Evolutionary conservation across 2,113 vertebrate species (phyloP).

Genomic region (Cyanoliseus patagonus): DNA sequence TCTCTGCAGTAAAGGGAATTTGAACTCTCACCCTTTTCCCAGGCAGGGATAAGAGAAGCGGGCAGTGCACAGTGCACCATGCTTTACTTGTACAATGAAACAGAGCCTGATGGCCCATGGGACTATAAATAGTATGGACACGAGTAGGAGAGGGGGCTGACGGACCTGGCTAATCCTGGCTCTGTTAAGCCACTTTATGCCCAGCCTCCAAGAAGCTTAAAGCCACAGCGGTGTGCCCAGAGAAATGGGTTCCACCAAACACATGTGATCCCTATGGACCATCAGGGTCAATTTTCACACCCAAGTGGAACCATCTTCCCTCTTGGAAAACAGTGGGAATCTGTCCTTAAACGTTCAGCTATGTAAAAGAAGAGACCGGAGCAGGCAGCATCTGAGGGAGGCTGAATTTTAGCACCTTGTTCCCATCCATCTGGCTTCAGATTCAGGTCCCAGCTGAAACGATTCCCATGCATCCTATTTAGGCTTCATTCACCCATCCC

Average conservation of each 20-base stretch:
- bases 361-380: neutral
- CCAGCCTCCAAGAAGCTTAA: neutral
- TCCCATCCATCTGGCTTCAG: neutral
- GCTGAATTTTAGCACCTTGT: neutral
- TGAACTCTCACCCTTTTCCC: neutral
- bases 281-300: rapidly evolving
- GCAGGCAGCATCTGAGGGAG: neutral
- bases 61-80: neutral
- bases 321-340: neutral
- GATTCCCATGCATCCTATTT: neutral
- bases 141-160: neutral
- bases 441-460: neutral
- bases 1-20: neutral
- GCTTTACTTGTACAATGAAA: neutral
- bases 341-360: neutral
- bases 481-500: neutral
- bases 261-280: neutral
- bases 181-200: neutral
- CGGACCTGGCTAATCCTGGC: conserved; percentile 36
- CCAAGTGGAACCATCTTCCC: rapidly evolving
- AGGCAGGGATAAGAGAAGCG: neutral
- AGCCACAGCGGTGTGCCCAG: neutral
- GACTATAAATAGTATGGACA: conserved; percentile 53
- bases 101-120: neutral
- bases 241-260: neutral